A percentile compares a stretch with the other conserved stretches of the same genome.
Conservation (phyloP, 2,888 invertebrate species). For the Phyto melanocephala region DNA sequence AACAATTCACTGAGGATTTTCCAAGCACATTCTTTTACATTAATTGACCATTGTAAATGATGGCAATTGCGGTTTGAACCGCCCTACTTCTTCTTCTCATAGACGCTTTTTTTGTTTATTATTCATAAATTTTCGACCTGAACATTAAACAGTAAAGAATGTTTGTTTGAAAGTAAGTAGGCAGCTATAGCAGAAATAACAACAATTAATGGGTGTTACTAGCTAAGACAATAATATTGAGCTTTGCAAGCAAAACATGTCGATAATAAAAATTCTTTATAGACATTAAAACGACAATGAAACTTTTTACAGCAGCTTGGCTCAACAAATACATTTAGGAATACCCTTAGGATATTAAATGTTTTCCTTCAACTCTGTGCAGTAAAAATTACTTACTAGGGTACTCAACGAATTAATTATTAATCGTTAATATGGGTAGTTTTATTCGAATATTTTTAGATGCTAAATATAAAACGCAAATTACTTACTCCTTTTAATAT, state of each 20-base stretch:
- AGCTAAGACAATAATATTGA: background rate
- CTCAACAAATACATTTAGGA: too few relatives aligned
- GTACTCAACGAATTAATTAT: too few relatives aligned
- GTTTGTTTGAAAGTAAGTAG: background rate
- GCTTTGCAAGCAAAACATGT: background rate
- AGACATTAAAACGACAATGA: background rate
- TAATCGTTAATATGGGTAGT: too few relatives aligned
- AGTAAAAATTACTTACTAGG: too few relatives aligned
- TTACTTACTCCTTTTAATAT: too few relatives aligned
- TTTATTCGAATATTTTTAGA: too few relatives aligned
- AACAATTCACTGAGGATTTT: background rate
- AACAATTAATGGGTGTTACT: constrained; percentile 20
- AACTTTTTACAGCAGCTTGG: background rate
- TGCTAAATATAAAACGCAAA: too few relatives aligned
- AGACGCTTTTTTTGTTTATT: constrained; percentile 8
- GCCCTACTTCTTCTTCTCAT: background rate
- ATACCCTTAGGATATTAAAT: too few relatives aligned
- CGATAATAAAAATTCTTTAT: constrained; percentile 18
- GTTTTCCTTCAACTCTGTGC: too few relatives aligned
- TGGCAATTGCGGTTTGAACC: background rate
- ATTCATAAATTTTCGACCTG: constrained; percentile 32
- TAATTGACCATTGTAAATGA: constrained; percentile 16
- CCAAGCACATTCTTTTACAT: constrained; percentile 15
- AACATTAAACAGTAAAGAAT: background rate
- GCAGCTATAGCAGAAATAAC: background rate